A percentile compares a stretch with the other conserved stretches of the same genome.
These are phyloP conservation scores for Mamestra brassicae DNA, from an alignment of 2,888 invertebrate genomes.

Conservation along the genomic window DNA sequence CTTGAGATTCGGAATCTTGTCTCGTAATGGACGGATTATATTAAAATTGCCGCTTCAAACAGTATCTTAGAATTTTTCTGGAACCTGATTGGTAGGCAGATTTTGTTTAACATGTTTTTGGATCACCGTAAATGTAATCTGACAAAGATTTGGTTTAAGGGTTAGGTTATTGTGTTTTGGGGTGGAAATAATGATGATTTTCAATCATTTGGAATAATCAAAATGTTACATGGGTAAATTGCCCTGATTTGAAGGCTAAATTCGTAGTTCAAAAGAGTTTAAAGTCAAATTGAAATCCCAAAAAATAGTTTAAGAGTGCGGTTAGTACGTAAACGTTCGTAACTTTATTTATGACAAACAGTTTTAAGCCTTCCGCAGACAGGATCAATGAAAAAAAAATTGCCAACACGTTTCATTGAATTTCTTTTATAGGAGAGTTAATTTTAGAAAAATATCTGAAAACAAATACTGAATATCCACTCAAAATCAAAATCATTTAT, in stretches of 20 bases:
- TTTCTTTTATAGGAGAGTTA: too few species aligned
- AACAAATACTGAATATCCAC: too few species aligned
- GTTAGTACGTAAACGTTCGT: not conserved
- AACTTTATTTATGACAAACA: too few species aligned
- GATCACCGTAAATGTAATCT: conserved; percentile 2
- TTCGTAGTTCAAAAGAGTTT: not conserved
- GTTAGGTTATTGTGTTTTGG: not conserved
- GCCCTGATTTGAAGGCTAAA: not conserved
- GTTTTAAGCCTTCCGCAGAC: not conserved
- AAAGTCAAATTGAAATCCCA: too few species aligned
- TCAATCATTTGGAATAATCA: too few species aligned
- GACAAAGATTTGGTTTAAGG: not conserved
- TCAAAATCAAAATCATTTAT: too few species aligned
- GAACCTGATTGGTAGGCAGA: not conserved
- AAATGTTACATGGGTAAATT: too few species aligned
- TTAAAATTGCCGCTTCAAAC: conserved; percentile 30
- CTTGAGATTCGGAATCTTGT: conserved; percentile 12
- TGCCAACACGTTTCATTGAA: too few species aligned
- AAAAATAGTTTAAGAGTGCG: too few species aligned
- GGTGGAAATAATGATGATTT: not conserved
- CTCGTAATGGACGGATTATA: conserved; percentile 33
- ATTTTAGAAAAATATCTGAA: too few species aligned
- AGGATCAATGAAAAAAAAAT: too few species aligned
- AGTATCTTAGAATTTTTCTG: not conserved
- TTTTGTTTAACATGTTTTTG: conserved; percentile 7